Evolutionary conservation across 2,113 vertebrate species (phyloP), one percentile per base, ranked within the genome.

Genomic region (Scytalopus superciliaris): DNA sequence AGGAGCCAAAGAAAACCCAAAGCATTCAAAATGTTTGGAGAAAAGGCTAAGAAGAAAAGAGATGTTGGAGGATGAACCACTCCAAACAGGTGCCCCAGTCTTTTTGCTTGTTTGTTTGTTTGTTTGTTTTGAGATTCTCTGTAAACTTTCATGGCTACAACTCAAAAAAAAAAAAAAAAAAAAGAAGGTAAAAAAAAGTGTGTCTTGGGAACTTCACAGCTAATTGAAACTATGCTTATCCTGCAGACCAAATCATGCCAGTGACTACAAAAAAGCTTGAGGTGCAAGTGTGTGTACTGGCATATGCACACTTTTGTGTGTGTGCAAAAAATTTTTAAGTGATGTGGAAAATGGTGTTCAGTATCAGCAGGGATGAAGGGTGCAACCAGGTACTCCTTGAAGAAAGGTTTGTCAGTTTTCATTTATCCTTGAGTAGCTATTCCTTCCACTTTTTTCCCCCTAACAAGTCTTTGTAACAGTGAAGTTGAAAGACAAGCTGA

Each of bases 191-290:
- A 40, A 11, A 40, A 44, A 44, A 44, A 44, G 39, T 62, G 7
- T 44, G 9, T 87, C 59, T 72, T 89, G 62, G 50, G 86, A 90
- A 50, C 30, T 87, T 49, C 33, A 90, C 27, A 37, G 44, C 31
- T 80, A 66, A 62, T 84, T 96, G 90, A 93, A 95, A 87, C 37
- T 67, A 40, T 55, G 23, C 57, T 91, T 90, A 68, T 16, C 62
- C 66, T 88, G 42, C 35, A 92, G 42, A 94, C 15, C 12, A 85
- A 55, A 83, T 59, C 30, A n/a, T 60, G 55, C 19, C 31, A 50
- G 37, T 78, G 68, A 39, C 50, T 86, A 33, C 33, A 77, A 60
- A 47, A 70, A 96, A 75, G 42, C 23, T 72, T 62, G 83, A 69
- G 35, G 44, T 63, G 24, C 62, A 89, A 73, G 50, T 79, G 62